Base-by-base conservation (phyloP, 2,888 invertebrate genomes). In the Aphidius colemani region DNA sequence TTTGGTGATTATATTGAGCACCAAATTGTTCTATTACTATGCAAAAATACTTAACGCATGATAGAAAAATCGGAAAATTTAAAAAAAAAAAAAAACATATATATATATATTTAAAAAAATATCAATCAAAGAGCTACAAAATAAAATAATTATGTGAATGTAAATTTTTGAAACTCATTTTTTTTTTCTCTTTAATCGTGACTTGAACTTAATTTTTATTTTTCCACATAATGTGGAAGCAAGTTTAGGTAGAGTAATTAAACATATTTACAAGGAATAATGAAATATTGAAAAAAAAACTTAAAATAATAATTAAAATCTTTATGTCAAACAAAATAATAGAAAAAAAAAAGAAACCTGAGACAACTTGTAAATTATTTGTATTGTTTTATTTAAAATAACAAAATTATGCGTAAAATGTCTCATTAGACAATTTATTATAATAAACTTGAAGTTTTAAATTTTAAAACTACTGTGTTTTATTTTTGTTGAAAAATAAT, bases 291-390 rank as follows among this genome's bases (percentile, higher is more conserved):
- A 60, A 61, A 62, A 41, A 50, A 62, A 61, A 57, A 61, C 8
- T 13, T 63, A 39, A 59, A 70, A 60, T 66, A 59, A 66, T 56
- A 11, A 44, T 30, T 45, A 7, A 40, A 58, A 59, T 46, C 53
- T 51, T 53, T 53, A 53, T 59, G 46, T 63, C 43, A 44, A 44
- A 44, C 43, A 43, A 6, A 13, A 43, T 45, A 18, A 11, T 13
- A 30, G 41, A 51, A 56, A 53, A 39, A 49, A 56, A 44, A 46
- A 53, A 48, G 11, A 45, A 40, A 50, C 57, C 57, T 58, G 48
- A 41, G 46, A 65, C 61, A 53, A 57, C 61, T 60, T 60, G 55
- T 65, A 65, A 61, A 43, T 61, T 65, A 65, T 65, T 61, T 65
- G 57, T 65, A 61, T 57, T 57, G 41, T 63, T 57, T 11, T 45